A percentile compares a stretch with the other conserved stretches of the same genome.
Evolutionary conservation across 2,113 vertebrate genomes (phyloP).

Genomic region (Numenius arquata): DNA sequence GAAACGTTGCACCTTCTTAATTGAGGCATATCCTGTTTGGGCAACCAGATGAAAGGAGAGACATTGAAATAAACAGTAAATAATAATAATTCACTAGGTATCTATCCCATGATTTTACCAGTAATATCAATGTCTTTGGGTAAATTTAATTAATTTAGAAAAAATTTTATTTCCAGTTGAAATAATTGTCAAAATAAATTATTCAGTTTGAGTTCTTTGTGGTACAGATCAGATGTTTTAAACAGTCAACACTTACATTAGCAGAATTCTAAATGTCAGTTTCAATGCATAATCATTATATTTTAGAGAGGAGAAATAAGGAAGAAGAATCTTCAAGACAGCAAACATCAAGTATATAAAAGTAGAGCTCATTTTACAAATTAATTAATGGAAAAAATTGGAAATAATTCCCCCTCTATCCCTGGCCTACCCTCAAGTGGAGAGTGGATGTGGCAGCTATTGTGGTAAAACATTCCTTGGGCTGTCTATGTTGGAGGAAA

Average conservation of each 20-base stretch:
- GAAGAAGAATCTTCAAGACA: not conserved
- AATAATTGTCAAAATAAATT: not conserved
- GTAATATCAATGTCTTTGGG: not conserved
- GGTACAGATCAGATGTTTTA: not conserved
- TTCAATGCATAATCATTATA: not conserved
- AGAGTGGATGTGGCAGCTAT: conserved; percentile 4
- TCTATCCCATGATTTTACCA: not conserved
- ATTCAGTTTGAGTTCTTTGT: not conserved
- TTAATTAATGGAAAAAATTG: not conserved
- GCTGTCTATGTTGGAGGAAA: conserved; percentile 50
- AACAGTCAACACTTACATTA: not conserved
- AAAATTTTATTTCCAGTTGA: not conserved
- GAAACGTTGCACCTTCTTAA: not conserved
- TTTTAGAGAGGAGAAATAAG: not conserved
- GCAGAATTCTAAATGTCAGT: not conserved
- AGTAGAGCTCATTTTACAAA: not conserved
- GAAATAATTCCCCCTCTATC: not conserved
- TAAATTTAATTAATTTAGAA: not conserved
- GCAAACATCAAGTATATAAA: not conserved
- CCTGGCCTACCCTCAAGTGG: not conserved
- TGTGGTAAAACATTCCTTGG: conserved; percentile 14
- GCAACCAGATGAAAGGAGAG: not conserved
- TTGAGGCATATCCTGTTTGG: not conserved
- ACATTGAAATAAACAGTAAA: not conserved
- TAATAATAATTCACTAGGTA: not conserved